phyloP scores from a whole-genome alignment of 2,888 invertebrate species.

The Seira musarum region DNA sequence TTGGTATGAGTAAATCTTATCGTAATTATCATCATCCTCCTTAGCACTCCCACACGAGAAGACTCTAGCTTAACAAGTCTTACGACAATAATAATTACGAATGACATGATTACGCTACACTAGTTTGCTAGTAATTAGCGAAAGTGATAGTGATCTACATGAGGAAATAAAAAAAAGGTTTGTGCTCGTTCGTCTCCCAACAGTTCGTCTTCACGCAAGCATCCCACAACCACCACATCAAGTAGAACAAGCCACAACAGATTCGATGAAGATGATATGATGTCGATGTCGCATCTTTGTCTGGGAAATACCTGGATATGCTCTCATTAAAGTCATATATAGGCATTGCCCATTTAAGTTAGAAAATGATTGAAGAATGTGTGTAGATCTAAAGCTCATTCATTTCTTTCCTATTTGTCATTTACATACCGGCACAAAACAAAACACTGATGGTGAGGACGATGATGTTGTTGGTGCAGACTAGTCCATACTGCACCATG shows the following conservation, averaged over 20 bases:
- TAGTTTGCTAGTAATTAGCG: neutral
- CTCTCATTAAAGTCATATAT: neutral
- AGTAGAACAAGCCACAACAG: no score
- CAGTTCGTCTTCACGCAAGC: no score
- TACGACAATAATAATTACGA: neutral
- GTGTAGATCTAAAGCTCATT: neutral
- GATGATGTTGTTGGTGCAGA: neutral
- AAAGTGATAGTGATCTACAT: neutral
- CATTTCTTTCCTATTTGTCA: neutral
- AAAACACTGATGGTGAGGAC: slow-evolving; percentile 16
- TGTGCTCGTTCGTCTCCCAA: no score
- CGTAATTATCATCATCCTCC: no score
- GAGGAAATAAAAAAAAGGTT: no score
- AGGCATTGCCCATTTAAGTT: neutral
- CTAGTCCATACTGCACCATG: no score
- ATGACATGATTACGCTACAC: slow-evolving; percentile 1
- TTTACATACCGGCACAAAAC: neutral
- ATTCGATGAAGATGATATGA: slow-evolving; percentile 18
- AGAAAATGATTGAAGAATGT: neutral
- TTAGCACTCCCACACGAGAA: no score
- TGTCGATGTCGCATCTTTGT: neutral
- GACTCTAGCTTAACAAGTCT: neutral
- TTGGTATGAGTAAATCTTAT: no score
- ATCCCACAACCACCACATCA: no score
- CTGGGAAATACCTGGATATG: slow-evolving; percentile 33